A percentile compares a stretch with the other conserved stretches of the same genome.
These are phyloP conservation scores for Bolinopsis microptera DNA, from an alignment of 37 sponge, comb jelly and placozoan genomes.

Conservation along the genomic window DNA sequence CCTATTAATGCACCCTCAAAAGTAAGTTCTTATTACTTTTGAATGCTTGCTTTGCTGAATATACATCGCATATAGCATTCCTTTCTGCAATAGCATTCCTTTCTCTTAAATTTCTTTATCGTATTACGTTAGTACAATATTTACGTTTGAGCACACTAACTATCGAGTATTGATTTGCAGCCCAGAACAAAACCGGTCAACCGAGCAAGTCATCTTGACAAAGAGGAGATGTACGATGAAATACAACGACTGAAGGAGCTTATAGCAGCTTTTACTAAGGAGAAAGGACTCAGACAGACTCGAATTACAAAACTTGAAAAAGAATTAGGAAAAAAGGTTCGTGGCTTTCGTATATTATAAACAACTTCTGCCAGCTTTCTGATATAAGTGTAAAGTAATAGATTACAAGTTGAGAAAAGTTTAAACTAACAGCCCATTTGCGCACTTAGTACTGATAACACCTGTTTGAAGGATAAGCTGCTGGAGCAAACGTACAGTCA, in stretches of 20 bases:
- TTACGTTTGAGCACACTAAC: too few relatives aligned
- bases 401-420: too few relatives aligned
- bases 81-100: too few relatives aligned
- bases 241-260: constrained; percentile 4
- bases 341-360: neutral
- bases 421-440: too few relatives aligned
- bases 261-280: neutral
- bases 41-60: too few relatives aligned
- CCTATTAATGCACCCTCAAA: neutral
- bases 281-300: neutral
- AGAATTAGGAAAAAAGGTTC: constrained; percentile 8
- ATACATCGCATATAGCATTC: too few relatives aligned
- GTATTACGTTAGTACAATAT: too few relatives aligned
- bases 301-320: constrained; percentile 17
- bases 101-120: too few relatives aligned
- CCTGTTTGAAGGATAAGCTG: constrained; percentile 49
- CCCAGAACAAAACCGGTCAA: neutral
- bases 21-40: neutral
- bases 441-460: too few relatives aligned
- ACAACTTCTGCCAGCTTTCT: too few relatives aligned
- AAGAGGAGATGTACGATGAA: constrained; percentile 54
- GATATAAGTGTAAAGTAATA: too few relatives aligned
- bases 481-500: neutral
- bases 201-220: neutral
- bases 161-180: too few relatives aligned